These are phyloP conservation scores for Diplazon laetatorius DNA, from an alignment of 2,888 invertebrate genomes.

Conservation along the genomic window DNA sequence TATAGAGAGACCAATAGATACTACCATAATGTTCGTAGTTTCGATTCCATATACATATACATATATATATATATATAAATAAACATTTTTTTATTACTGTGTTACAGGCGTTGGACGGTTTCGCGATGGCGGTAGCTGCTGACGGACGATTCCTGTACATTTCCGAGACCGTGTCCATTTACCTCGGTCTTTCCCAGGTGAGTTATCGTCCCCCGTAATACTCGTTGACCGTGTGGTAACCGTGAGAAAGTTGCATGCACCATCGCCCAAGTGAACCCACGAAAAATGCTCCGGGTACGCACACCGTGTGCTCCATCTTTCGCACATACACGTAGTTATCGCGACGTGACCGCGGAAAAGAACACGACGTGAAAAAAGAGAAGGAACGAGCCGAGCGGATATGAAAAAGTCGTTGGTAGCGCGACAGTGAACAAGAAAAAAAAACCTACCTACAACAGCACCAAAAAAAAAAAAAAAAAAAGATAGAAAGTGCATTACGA, in stretches of 20 bases:
- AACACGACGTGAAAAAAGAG: constrained; percentile 15
- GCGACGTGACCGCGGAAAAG: constrained; percentile 10
- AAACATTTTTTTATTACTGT: constrained; percentile 76
- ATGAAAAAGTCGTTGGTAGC: neutral
- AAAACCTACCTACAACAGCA: too few species aligned
- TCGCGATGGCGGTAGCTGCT: constrained; percentile 96
- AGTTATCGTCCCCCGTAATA: constrained; percentile 79
- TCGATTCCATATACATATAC: constrained; percentile 29
- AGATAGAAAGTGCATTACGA: constrained; percentile 26
- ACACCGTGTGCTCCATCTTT: neutral
- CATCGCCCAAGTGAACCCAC: neutral
- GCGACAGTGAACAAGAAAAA: constrained; percentile 11
- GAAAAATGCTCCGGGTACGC: constrained; percentile 1
- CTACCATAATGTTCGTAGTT: too few species aligned
- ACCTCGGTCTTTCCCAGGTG: constrained; percentile 99
- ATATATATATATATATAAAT: constrained; percentile 32
- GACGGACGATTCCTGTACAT: constrained; percentile 99
- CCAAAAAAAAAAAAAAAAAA: too few species aligned
- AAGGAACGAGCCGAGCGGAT: neutral
- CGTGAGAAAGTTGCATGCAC: constrained; percentile 43
- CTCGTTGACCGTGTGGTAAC: constrained; percentile 39
- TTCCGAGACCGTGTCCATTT: constrained; percentile 99
- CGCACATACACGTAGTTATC: constrained; percentile 7
- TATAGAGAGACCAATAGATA: too few species aligned
- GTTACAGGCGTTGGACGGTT: constrained; percentile 97